Conservation (phyloP, 2,113 vertebrate species). For the Picathartes gymnocephalus region DNA sequence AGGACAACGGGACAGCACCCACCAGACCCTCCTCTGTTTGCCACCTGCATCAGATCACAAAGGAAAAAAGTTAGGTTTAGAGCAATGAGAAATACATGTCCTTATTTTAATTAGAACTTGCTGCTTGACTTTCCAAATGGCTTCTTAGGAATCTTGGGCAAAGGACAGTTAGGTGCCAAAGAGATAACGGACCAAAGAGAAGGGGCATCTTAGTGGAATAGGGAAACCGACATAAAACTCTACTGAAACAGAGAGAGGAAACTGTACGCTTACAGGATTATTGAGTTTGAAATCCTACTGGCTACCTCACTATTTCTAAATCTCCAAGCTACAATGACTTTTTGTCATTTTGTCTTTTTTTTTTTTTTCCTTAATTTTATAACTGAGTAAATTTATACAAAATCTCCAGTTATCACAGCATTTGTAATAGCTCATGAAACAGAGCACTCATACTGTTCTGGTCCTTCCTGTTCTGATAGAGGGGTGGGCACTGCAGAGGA, state of each 20-base stretch:
- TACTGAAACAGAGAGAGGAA: not conserved
- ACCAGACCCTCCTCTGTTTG: not conserved
- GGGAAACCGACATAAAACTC: not conserved
- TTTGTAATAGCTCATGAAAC: not conserved
- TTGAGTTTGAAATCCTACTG: not conserved
- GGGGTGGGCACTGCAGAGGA: not conserved
- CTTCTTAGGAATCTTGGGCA: not conserved
- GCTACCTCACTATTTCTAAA: not conserved
- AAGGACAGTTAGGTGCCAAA: not conserved
- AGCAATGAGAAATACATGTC: not conserved
- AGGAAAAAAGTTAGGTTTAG: not conserved
- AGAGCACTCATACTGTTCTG: not conserved
- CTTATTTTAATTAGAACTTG: not conserved
- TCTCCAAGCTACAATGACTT: not conserved
- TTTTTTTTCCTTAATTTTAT: not conserved
- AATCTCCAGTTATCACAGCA: not conserved
- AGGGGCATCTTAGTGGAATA: not conserved
- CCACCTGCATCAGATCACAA: not conserved
- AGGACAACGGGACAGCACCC: not conserved
- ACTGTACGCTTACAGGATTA: not conserved
- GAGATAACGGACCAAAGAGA: not conserved
- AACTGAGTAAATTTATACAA: not conserved
- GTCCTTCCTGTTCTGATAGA: not conserved
- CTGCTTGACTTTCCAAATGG: not conserved
- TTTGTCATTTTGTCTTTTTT: too few relatives aligned